phyloP scores from a whole-genome alignment of 2,113 vertebrate genomes.

The human (Homo sapiens) region DNA sequence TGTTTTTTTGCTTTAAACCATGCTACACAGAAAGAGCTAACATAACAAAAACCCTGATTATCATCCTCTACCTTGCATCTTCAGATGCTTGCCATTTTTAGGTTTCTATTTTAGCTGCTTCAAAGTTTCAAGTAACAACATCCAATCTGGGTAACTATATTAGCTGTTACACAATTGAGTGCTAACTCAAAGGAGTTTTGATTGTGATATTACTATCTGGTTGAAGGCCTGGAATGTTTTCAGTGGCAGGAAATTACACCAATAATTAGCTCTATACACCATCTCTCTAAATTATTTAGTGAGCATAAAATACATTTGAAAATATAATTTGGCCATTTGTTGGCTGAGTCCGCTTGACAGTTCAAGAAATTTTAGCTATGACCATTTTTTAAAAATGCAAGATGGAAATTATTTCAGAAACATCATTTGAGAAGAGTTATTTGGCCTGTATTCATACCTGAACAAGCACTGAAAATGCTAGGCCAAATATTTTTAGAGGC shows the following conservation, averaged over 20 bases:
- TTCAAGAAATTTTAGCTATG: constrained; percentile 21
- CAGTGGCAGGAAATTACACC: not conserved
- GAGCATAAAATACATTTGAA: constrained; percentile 28
- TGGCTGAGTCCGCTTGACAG: not conserved
- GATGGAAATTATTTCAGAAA: not conserved
- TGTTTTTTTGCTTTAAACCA: not conserved
- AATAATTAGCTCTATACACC: not conserved
- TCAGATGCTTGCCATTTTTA: not conserved
- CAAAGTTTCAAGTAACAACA: not conserved
- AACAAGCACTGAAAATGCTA: not conserved
- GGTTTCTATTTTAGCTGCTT: not conserved
- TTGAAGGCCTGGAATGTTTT: not conserved
- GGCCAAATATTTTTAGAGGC: constrained; percentile 46
- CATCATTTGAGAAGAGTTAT: not conserved
- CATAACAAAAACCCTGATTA: not conserved
- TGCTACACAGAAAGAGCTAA: not conserved
- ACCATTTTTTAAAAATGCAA: not conserved
- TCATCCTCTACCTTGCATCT: not conserved
- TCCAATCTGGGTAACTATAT: not conserved
- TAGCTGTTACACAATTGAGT: not conserved
- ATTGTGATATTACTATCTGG: not conserved
- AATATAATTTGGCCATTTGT: not conserved
- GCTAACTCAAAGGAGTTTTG: not conserved
- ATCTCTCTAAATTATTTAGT: not conserved
- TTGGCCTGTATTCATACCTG: not conserved